phyloP scores from a whole-genome alignment of 2,888 invertebrate genomes.

The Coenonympha arcania region DNA sequence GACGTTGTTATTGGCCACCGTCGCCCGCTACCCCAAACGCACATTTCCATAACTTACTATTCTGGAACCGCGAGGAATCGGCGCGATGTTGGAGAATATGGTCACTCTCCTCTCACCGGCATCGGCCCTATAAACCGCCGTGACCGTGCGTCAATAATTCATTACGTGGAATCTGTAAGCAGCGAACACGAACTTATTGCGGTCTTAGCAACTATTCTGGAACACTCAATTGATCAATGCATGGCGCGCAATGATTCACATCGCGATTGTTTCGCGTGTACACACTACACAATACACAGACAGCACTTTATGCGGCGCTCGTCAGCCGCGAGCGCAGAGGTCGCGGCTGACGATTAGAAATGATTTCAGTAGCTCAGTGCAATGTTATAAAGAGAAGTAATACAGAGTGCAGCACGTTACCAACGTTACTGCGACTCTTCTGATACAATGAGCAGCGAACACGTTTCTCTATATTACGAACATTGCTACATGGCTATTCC shows the following conservation, averaged over 20 bases:
- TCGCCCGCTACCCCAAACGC: slow-evolving; percentile 72
- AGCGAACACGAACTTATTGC: too few relatives aligned
- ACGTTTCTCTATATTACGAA: not conserved
- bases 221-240: slow-evolving; percentile 23
- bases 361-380: not conserved
- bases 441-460: not conserved
- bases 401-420: not conserved
- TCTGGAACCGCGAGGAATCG: slow-evolving; percentile 70
- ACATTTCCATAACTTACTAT: slow-evolving; percentile 75
- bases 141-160: slow-evolving; percentile 51
- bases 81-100: slow-evolving; percentile 64
- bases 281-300: too few relatives aligned
- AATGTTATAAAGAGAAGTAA: not conserved
- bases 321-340: slow-evolving; percentile 24
- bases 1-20: slow-evolving; percentile 73
- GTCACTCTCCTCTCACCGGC: slow-evolving; percentile 55
- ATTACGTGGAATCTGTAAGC: slow-evolving; percentile 46
- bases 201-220: slow-evolving; percentile 18
- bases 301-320: slow-evolving; percentile 36
- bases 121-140: slow-evolving; percentile 54
- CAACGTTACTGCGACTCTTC: too few relatives aligned
- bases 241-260: slow-evolving; percentile 38
- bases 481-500: too few relatives aligned
- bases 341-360: slow-evolving; percentile 9
- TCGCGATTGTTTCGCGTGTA: slow-evolving; percentile 39